phyloP scores from a whole-genome alignment of 2,113 vertebrate genomes.

The Clinocottus analis region DNA sequence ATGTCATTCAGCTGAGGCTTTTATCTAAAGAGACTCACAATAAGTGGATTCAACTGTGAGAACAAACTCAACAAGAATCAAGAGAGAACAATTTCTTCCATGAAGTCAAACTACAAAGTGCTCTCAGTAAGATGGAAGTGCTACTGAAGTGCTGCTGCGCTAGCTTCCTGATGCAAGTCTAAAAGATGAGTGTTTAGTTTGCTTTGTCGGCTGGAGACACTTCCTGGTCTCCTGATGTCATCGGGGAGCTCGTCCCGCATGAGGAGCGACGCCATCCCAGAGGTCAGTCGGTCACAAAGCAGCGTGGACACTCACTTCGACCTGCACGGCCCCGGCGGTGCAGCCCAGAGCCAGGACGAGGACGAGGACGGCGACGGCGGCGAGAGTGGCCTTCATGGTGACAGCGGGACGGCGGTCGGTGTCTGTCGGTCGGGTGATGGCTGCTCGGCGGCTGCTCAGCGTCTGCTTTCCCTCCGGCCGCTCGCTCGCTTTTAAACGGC shows the following conservation, averaged over 20 bases:
- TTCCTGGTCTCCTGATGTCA: too few species aligned
- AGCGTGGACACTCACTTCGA: conserved; percentile 74
- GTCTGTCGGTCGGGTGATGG: conserved; percentile 37
- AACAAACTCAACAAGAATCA: too few species aligned
- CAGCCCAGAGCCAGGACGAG: conserved; percentile 68
- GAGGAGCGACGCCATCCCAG: background rate
- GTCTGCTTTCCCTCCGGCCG: conserved; percentile 44
- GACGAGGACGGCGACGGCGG: conserved; percentile 60
- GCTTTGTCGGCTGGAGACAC: too few species aligned
- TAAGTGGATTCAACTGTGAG: too few species aligned
- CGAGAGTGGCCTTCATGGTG: conserved; percentile 78
- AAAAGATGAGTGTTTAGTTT: too few species aligned
- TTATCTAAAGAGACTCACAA: too few species aligned
- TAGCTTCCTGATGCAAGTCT: too few species aligned
- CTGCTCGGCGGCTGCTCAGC: conserved; percentile 44
- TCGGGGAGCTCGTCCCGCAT: background rate
- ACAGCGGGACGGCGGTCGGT: conserved; percentile 17
- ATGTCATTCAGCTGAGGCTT: too few species aligned
- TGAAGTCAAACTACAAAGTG: too few species aligned
- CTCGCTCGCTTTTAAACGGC: conserved; percentile 72
- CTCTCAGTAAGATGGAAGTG: too few species aligned
- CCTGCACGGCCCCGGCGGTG: conserved; percentile 74
- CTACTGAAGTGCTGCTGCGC: too few species aligned
- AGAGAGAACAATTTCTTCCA: too few species aligned
- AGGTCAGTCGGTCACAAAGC: background rate